These are phyloP conservation scores for Tyria jacobaeae DNA, from an alignment of 2,888 invertebrate genomes.

Conservation along the genomic window DNA sequence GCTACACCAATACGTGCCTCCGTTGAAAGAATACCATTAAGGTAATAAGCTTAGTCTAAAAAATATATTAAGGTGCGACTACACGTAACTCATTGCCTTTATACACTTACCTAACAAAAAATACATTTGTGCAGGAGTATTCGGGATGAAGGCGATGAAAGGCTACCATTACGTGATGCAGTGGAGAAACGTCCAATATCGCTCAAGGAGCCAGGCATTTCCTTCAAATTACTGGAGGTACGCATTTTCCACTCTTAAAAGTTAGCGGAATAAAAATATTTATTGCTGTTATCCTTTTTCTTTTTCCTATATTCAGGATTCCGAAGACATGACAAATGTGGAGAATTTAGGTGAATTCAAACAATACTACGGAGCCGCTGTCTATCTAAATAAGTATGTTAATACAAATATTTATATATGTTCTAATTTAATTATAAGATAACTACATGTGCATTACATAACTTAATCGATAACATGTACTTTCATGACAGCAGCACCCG, in stretches of 20 bases:
- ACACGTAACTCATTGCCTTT: constrained; percentile 16
- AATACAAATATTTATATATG: background rate
- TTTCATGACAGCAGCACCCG: constrained; percentile 59
- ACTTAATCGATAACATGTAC: background rate
- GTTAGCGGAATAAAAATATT: background rate
- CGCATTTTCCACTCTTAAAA: background rate
- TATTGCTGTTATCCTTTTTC: background rate
- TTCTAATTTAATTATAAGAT: background rate
- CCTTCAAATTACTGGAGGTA: constrained; percentile 70
- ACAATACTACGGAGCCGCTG: constrained; percentile 80
- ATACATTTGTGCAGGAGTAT: constrained; percentile 58
- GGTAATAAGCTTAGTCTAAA: constrained; percentile 55
- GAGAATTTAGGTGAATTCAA: constrained; percentile 53
- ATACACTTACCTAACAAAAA: constrained; percentile 11
- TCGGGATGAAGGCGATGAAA: constrained; percentile 76
- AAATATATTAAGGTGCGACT: background rate
- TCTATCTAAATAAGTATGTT: constrained; percentile 75
- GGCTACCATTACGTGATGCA: constrained; percentile 89
- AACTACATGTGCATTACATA: background rate
- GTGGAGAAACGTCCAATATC: constrained; percentile 88
- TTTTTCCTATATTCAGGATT: constrained; percentile 55
- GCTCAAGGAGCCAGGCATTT: constrained; percentile 61
- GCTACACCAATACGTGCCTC: constrained; percentile 89
- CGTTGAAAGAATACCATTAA: constrained; percentile 90
- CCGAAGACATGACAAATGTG: constrained; percentile 53